Evolutionary conservation across 2,113 vertebrate species (phyloP).

Genomic region (Trochalopteron elliotii): DNA sequence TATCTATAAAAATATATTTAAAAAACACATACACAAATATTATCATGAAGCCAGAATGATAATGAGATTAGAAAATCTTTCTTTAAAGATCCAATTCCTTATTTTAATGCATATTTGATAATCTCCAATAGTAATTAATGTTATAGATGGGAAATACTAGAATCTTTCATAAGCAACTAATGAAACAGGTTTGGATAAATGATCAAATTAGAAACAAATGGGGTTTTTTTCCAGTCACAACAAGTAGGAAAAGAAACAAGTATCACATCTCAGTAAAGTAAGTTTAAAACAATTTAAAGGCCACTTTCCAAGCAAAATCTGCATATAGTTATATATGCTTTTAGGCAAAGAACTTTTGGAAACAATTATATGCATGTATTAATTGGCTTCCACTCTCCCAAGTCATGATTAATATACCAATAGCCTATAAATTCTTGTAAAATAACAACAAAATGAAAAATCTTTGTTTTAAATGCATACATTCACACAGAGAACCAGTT

Average conservation of each 20-base stretch:
- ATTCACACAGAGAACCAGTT: background rate
- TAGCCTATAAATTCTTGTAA: background rate
- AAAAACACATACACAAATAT: background rate
- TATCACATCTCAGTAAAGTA: background rate
- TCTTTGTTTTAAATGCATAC: background rate
- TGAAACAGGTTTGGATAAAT: background rate
- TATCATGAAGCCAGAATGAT: background rate
- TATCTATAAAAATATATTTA: background rate
- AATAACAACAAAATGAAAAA: background rate
- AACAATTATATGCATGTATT: background rate
- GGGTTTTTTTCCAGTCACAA: background rate
- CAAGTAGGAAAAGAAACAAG: background rate
- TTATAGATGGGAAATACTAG: background rate
- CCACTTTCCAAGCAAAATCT: background rate
- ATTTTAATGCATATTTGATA: background rate
- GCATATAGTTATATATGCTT: background rate
- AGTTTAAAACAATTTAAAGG: background rate
- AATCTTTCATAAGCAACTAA: background rate
- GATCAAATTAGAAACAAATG: background rate
- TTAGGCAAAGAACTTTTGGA: background rate
- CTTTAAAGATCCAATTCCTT: background rate
- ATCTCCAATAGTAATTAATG: background rate
- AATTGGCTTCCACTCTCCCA: background rate
- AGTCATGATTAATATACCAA: background rate
- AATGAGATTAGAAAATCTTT: background rate